Base-by-base conservation (phyloP, 2,888 invertebrate species). In the Philaethria dido region DNA sequence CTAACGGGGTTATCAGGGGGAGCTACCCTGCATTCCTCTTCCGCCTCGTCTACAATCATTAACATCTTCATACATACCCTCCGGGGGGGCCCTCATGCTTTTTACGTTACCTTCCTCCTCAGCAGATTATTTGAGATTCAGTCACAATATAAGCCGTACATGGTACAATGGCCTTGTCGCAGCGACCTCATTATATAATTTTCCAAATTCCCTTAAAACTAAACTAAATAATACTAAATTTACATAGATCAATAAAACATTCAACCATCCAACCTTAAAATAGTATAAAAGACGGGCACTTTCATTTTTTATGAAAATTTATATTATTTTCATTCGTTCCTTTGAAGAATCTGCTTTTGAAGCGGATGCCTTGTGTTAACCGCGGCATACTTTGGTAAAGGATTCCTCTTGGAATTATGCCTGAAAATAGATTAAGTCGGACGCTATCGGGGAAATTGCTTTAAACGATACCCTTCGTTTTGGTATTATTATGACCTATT, bases 361-460 rank as follows among this genome's bases (percentile, higher is more conserved):
- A 79, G 77, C 71, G 68, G 64, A 71, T 66, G 70, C 73, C 70
- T 67, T 67, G 62, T 65, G 65, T 71, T 54, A 59, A 45, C 66
- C 68, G 68, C 67, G 47, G 71, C 73, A 74, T 76, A 68, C 70
- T 69, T 68, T 48, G 39, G 54, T 69, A 69, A 77, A 78, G 75
- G 76, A 76, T 78, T 82, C 77, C 78, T 77, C 82, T 81, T 80
- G 66, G 73, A 78, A 77, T 80, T 78, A 81, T 80, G 62, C 63
- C 72, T 78, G 74, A 80, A 82, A 82, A 79, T 77, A 82, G 78
- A 81, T 84, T 81, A 81, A 80, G 80, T 64, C 54, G 62, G 64
- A 62, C 52, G 55, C 22, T 66, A 62, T 65, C 65, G 59, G 69
- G 45, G 50, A 63, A 62, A 63, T 45, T 55, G 44, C 36, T 47